Evolutionary conservation across 2,113 vertebrate species (phyloP).

Genomic region (Mormoops blainvillei): DNA sequence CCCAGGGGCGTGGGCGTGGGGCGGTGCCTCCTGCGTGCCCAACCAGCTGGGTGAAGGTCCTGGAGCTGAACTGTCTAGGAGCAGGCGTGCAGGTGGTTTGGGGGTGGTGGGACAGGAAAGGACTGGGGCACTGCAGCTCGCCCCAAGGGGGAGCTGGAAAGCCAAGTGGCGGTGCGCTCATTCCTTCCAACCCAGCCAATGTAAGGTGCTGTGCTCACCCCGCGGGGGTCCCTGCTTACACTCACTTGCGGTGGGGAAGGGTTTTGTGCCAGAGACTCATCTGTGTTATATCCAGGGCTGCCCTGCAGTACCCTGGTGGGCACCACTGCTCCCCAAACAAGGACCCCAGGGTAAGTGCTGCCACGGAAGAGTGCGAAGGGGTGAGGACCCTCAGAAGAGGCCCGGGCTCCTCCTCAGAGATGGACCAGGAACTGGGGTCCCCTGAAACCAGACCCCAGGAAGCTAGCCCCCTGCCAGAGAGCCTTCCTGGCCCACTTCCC

Average conservation of each 20-base stretch:
- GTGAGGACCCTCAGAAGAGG: neutral
- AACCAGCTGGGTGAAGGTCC: neutral
- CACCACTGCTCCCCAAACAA: neutral
- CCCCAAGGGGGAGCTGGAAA: neutral
- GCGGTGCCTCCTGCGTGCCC: too few relatives aligned
- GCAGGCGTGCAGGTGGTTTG: neutral
- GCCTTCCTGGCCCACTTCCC: neutral
- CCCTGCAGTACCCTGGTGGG: neutral
- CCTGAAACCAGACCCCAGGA: neutral
- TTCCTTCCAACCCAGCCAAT: neutral
- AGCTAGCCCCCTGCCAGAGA: neutral
- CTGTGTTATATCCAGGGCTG: neutral
- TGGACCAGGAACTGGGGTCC: neutral
- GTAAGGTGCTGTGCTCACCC: neutral
- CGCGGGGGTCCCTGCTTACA: neutral
- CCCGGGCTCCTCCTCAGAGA: neutral
- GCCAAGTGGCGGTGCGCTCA: too few relatives aligned
- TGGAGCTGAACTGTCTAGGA: neutral
- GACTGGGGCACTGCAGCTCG: neutral
- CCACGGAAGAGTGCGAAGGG: too few relatives aligned
- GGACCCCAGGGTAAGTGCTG: neutral
- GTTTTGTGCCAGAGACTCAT: neutral
- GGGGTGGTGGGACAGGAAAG: too few relatives aligned
- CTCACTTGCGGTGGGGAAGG: neutral
- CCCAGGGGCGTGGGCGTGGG: rapidly evolving